Evolutionary conservation across 2,797 vertebrate species (phyloP).

Genomic region (Neopelma chrysocephalum): DNA sequence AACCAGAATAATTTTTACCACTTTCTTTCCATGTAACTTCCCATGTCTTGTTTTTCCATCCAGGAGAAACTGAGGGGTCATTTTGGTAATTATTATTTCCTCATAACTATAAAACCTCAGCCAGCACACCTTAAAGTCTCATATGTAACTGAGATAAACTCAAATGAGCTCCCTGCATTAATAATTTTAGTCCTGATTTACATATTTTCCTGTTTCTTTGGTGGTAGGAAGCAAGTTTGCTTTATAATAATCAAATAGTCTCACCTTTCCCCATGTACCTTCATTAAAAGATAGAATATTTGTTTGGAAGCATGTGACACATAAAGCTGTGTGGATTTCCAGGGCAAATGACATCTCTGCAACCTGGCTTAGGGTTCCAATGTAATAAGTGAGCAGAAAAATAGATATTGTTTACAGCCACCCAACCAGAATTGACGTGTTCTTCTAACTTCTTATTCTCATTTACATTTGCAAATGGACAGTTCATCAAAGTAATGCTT

Average conservation of each 20-base stretch:
- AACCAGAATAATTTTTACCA: background rate
- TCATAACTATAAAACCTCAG: background rate
- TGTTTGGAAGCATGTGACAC: background rate
- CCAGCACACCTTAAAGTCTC: background rate
- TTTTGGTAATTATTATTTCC: constrained; percentile 1
- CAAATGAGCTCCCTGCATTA: background rate
- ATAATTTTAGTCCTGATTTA: background rate
- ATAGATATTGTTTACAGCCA: background rate
- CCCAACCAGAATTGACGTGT: fast-evolving
- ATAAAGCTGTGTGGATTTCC: background rate
- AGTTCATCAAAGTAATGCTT: background rate
- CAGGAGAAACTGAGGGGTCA: background rate
- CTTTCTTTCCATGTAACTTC: background rate
- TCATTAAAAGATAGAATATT: background rate
- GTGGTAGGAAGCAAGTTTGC: background rate
- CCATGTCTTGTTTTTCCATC: background rate
- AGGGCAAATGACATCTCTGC: background rate
- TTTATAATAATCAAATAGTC: background rate
- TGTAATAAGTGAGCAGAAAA: background rate
- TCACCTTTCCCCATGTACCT: background rate
- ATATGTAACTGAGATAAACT: background rate
- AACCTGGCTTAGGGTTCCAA: background rate
- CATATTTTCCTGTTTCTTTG: background rate
- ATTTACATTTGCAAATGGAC: background rate
- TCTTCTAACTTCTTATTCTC: background rate